Evolutionary conservation across 2,797 vertebrate genomes (phyloP).

Genomic region (Merluccius polli): DNA sequence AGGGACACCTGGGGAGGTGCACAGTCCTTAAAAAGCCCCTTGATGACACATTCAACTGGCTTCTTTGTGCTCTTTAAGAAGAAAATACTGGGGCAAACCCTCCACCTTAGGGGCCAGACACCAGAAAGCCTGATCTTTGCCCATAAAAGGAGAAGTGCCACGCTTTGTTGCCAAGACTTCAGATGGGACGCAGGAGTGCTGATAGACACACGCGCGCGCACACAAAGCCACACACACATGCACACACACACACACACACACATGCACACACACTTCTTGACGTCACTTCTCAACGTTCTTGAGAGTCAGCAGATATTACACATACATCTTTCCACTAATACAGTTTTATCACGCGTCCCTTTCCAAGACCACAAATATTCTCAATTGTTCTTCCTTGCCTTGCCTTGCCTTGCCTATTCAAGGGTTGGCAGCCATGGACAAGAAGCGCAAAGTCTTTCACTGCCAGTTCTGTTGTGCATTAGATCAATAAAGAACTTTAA

Average conservation of each 20-base stretch:
- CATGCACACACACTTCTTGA: too few relatives aligned
- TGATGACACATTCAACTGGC: constrained; percentile 26
- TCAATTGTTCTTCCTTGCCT: too few relatives aligned
- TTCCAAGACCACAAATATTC: too few relatives aligned
- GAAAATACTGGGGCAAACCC: constrained; percentile 14
- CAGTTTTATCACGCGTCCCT: too few relatives aligned
- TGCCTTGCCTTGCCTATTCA: too few relatives aligned
- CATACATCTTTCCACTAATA: too few relatives aligned
- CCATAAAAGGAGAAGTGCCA: constrained; percentile 49
- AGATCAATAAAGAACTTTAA: too few relatives aligned
- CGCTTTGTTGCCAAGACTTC: constrained; percentile 33
- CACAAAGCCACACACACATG: constrained; percentile 3
- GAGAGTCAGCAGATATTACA: too few relatives aligned
- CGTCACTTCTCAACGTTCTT: too few relatives aligned
- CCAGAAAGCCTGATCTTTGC: constrained; percentile 34
- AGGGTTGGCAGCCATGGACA: too few relatives aligned
- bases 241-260: neutral
- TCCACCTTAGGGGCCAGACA: constrained; percentile 32
- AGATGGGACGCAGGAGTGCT: constrained; percentile 30
- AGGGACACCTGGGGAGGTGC: neutral
- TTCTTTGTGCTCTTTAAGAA: constrained; percentile 3
- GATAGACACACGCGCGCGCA: neutral
- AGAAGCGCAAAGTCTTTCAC: too few relatives aligned
- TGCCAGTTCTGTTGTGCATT: too few relatives aligned
- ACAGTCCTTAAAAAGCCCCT: constrained; percentile 11